phyloP scores from a whole-genome alignment of 2,113 vertebrate species.

The Sclerurus mexicanus region DNA sequence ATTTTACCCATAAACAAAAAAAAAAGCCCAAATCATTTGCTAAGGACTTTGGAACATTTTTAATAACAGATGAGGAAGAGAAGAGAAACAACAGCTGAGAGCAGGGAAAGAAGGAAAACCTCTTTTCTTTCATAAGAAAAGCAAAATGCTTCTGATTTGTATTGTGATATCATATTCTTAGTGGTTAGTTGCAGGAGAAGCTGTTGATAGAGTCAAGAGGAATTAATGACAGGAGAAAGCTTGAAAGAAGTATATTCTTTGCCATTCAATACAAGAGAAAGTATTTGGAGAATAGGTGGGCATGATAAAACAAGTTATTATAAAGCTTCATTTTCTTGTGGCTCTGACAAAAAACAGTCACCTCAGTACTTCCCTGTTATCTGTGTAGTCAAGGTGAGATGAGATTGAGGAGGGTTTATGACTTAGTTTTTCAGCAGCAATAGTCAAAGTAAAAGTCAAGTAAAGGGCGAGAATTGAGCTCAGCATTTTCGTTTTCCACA shows the following conservation, averaged over 20 bases:
- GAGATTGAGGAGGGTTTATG: neutral
- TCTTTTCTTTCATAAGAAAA: neutral
- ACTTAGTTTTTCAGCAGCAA: constrained; percentile 1
- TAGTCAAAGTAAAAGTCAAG: constrained; percentile 28
- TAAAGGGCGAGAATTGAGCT: constrained; percentile 29
- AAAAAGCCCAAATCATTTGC: neutral
- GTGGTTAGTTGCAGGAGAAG: neutral
- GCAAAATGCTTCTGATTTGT: neutral
- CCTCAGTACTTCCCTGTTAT: neutral
- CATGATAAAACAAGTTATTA: neutral
- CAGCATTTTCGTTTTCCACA: constrained; percentile 34
- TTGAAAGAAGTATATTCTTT: neutral
- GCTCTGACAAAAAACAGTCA: neutral
- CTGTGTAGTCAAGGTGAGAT: neutral
- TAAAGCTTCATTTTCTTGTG: neutral
- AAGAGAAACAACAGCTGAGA: neutral
- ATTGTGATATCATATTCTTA: neutral
- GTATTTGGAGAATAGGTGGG: neutral
- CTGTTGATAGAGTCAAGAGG: neutral
- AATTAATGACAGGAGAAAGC: neutral
- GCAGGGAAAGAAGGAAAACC: neutral
- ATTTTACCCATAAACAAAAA: neutral
- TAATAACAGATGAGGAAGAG: neutral
- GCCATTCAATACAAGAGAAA: neutral
- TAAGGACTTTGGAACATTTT: neutral